Evolutionary conservation across 2,113 vertebrate species (phyloP).

Genomic region (Struthidea cinerea): DNA sequence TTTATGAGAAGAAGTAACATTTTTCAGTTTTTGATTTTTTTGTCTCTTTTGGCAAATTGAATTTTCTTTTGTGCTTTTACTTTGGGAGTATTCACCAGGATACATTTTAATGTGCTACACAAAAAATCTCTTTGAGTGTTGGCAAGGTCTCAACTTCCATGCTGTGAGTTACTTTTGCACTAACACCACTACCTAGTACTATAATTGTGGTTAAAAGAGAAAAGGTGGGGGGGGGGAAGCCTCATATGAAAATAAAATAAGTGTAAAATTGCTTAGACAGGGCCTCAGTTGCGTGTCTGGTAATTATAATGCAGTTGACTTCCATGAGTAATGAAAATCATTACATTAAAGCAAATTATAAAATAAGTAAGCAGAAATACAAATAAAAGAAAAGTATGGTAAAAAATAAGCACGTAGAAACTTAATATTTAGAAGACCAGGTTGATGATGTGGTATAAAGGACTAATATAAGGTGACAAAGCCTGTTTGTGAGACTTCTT

Average conservation of each 20-base stretch:
- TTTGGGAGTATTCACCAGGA: background rate
- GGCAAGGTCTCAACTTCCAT: background rate
- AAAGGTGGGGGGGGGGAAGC: rapidly evolving
- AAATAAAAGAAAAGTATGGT: background rate
- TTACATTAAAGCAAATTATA: background rate
- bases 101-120: background rate
- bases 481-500: background rate
- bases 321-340: background rate
- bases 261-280: background rate
- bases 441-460: background rate
- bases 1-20: background rate
- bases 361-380: background rate
- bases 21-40: background rate
- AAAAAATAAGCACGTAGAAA: background rate
- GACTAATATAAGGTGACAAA: background rate
- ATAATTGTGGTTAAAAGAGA: background rate
- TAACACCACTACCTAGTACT: background rate
- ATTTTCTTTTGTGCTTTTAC: background rate
- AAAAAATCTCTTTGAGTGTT: background rate
- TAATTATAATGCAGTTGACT: background rate
- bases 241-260: background rate
- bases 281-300: background rate
- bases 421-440: background rate
- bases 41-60: background rate
- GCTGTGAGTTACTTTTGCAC: background rate